Evolutionary conservation across 2,113 vertebrate genomes (phyloP), one percentile per base, ranked within the genome.

Genomic region (Sterrhoptilus dennistouni): DNA sequence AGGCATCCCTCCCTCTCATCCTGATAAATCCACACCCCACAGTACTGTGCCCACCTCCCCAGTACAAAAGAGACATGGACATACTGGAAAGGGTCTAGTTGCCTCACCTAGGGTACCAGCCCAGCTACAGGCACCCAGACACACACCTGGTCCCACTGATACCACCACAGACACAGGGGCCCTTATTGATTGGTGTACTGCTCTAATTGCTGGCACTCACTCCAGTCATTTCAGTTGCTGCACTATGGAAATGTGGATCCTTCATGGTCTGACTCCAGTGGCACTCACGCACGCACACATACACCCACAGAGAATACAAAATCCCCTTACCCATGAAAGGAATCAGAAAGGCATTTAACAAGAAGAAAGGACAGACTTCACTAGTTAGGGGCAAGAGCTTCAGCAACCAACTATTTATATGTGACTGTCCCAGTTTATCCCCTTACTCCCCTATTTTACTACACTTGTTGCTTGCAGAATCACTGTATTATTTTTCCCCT

Each of bases 181-280:
- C 5, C 4, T 22, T 33, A 0, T 2, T 20, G 13, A 11, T 20
- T 52, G 18, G 17, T 36, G 15, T 44, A n/a, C 45, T 64, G 35
- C 59, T 82, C 15, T 49, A 15, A 2, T 5, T 65, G 24, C 47
- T 59, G 24, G 28, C 35, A 33, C 38, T 81, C 44, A 33, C 12
- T 77, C n/a, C 2, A 1, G 27, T 38, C 31, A 25, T 33, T 42
- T 47, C 14, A 27, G 9, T 17, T 57, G 19, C 15, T 53, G 19
- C 38, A 33, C 15, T 40, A 5, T 12, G 49, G 35, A 69, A 21
- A 4, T 20, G 29, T 9, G 11, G 25, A 12, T 69, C 50, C 25
- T 36, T 11, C 0, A 1, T 42, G 22, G 8, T 36, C 29, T 75
- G 33, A 31, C 16, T 70, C 17, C 14, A 60, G 35, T 71, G 42